A percentile compares a stretch with the other conserved stretches of the same genome.
These are phyloP conservation scores for Kryphioiulus occultus DNA, from an alignment of 2,888 invertebrate genomes.

Conservation along the genomic window DNA sequence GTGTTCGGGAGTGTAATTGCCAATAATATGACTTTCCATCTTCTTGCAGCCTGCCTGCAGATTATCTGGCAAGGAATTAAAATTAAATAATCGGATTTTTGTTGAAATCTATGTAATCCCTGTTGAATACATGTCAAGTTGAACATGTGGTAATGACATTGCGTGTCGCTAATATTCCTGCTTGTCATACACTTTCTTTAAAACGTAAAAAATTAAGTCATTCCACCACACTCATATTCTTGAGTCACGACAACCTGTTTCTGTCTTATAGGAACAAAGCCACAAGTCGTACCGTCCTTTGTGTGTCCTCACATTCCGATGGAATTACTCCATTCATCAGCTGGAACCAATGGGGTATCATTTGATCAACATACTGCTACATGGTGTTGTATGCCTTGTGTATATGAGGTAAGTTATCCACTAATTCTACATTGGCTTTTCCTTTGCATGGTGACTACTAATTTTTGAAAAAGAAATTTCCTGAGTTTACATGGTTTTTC, in stretches of 20 bases:
- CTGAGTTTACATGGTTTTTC: too few relatives aligned
- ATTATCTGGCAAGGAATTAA: background rate
- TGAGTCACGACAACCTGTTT: background rate
- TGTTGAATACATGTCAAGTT: background rate
- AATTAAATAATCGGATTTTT: constrained; percentile 33
- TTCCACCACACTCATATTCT: background rate
- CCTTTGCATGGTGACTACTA: too few relatives aligned
- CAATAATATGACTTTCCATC: background rate
- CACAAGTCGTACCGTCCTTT: constrained; percentile 97
- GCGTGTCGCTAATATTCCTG: background rate
- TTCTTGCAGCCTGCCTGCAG: background rate
- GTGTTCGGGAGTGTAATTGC: background rate
- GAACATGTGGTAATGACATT: background rate
- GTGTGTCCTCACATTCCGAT: constrained; percentile 92
- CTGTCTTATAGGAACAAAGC: constrained; percentile 84
- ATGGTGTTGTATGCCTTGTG: constrained; percentile 85
- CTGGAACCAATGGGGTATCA: constrained; percentile 94
- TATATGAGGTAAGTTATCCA: constrained; percentile 79
- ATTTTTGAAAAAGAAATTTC: too few relatives aligned
- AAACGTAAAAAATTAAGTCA: too few relatives aligned
- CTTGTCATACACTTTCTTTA: background rate
- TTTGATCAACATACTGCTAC: constrained; percentile 87
- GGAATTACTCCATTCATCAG: constrained; percentile 90
- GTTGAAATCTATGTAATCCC: constrained; percentile 21
- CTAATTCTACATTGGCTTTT: too few relatives aligned